Base-by-base conservation (phyloP, 2,797 vertebrate species). In the Austrolebias charrua region DNA sequence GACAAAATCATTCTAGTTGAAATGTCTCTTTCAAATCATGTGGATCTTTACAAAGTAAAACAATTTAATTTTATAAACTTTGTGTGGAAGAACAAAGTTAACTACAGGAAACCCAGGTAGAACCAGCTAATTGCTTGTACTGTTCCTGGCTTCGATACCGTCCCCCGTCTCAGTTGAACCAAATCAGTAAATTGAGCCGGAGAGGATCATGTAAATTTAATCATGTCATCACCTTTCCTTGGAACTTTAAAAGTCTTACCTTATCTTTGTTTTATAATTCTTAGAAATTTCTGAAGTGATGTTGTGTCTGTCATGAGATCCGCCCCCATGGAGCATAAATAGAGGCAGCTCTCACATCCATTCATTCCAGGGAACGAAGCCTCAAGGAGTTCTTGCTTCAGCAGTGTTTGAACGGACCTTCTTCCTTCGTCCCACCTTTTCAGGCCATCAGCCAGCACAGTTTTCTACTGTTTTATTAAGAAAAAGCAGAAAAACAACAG, bases 371-470 rank as follows among this genome's bases (percentile, higher is more conserved):
- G 57, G 64, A 48, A 52, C 47, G 24, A 35, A 51, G 0, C 0
- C 1, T 0, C 0, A 0, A 53, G 59, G 62, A 75, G 89, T 91
- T 93, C 84, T 92, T 92, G 92, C 91, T 90, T 93, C 92, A 92
- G 92, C 91, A 92, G 91, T 92, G 91, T 55, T 93, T 93, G 91
- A 91, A 83, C 24, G 24, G 24, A 24, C 24, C 88, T 80, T 82
- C 79, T 69, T 58, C 10, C n/a, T 67, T 86, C 52, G n/a, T 66
- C 57, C 71, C 29, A 4, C 1, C 11, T 9, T n/a, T 12, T 0
- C 12, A 9, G n/a, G 8, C 29, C 0, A 4, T 10, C 1, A 0
- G 6, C 38, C 1, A 67, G 84, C 52, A 5, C 86, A 77, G 83
- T 80, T 7, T 88, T 84, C 1, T 84, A 84, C 67, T 16, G 24